A percentile compares a stretch with the other conserved stretches of the same genome.
Conservation (phyloP, 2,113 vertebrate genomes). For the Lagopus muta region DNA sequence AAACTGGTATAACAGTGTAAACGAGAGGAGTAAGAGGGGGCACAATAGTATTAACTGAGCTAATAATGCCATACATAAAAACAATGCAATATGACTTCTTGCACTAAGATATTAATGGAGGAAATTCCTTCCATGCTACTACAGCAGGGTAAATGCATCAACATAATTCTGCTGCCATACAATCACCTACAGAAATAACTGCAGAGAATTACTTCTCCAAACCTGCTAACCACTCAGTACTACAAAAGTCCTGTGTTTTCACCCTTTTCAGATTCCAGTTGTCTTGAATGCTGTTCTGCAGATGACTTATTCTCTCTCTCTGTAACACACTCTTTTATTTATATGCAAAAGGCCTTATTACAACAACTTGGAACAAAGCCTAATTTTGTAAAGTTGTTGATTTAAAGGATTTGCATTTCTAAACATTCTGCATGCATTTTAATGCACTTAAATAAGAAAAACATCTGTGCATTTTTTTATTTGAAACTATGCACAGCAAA, state of each 20-base stretch:
- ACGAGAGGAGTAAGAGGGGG: not conserved
- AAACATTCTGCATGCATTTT: constrained; percentile 66
- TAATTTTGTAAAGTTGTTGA: constrained; percentile 54
- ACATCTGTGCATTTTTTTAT: constrained; percentile 53
- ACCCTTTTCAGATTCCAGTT: not conserved
- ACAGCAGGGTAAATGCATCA: constrained; percentile 36
- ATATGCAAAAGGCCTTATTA: constrained; percentile 30
- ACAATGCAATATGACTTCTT: constrained; percentile 25
- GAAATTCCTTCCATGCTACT: constrained; percentile 8
- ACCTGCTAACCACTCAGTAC: not conserved
- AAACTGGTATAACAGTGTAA: not conserved
- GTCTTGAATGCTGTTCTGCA: constrained; percentile 25
- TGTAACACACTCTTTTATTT: constrained; percentile 37
- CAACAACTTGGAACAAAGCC: constrained; percentile 55
- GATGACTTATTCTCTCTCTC: constrained; percentile 40
- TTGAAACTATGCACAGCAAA: constrained; percentile 34
- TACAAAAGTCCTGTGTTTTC: not conserved
- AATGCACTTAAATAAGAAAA: constrained; percentile 64
- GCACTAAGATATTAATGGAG: not conserved
- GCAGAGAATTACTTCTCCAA: constrained; percentile 5
- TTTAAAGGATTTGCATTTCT: constrained; percentile 67
- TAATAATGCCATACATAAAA: constrained; percentile 54
- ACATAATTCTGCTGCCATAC: constrained; percentile 34
- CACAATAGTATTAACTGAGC: constrained; percentile 1
- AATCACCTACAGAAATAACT: constrained; percentile 25